Conservation (phyloP, 2,888 invertebrate species). For the Cylindroiulus punctatus region DNA sequence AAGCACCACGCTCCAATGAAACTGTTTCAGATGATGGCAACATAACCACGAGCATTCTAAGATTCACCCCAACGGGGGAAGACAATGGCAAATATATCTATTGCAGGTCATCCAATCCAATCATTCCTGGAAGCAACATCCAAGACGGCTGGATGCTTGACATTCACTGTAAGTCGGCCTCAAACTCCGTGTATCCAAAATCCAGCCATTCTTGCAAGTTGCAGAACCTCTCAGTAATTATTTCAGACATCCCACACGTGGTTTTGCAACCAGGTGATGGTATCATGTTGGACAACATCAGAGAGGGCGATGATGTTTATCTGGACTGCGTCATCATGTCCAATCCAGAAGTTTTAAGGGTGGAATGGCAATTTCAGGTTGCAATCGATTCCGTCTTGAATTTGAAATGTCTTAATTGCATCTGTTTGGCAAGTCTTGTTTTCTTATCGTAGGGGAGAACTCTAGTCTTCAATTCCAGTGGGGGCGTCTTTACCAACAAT, state of each 20-base stretch:
- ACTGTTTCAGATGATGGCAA: constrained; percentile 60
- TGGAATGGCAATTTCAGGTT: constrained; percentile 59
- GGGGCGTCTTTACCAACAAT: constrained; percentile 61
- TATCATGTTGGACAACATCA: constrained; percentile 56
- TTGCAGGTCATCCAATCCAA: constrained; percentile 62
- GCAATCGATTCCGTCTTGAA: neutral
- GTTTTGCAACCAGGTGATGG: constrained; percentile 46
- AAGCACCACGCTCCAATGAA: constrained; percentile 62
- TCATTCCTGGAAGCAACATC: constrained; percentile 61
- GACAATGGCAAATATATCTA: constrained; percentile 69
- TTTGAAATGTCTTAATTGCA: neutral
- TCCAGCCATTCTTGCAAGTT: too few species aligned
- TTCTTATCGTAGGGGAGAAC: constrained; percentile 50
- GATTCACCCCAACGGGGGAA: constrained; percentile 61
- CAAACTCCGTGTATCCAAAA: neutral
- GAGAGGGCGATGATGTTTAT: constrained; percentile 81
- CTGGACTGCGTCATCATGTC: constrained; percentile 57
- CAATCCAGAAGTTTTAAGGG: constrained; percentile 55
- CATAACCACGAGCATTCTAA: constrained; percentile 61
- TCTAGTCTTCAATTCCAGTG: constrained; percentile 53
- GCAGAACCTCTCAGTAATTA: constrained; percentile 48
- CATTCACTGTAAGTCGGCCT: constrained; percentile 62
- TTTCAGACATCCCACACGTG: constrained; percentile 50
- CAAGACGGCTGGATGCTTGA: constrained; percentile 62
- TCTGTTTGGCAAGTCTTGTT: neutral